Evolutionary conservation across 1,140 invertebrate genomes (phyloP).

Genomic region (Thaumatotibia leucotreta): DNA sequence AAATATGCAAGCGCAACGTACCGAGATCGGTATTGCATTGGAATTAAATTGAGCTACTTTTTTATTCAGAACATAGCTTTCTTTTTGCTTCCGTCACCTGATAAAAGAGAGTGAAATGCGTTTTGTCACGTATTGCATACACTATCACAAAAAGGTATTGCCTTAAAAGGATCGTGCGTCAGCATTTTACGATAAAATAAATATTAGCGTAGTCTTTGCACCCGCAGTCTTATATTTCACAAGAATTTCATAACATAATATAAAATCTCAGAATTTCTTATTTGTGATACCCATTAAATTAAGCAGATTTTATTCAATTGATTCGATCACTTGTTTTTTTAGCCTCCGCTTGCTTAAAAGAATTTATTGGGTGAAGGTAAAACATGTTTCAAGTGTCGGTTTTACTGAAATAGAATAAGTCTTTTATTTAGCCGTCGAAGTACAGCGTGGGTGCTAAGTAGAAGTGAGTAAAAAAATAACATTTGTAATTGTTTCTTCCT

Average conservation of each 20-base stretch:
- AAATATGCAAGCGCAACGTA: background rate
- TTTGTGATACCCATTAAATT: too few relatives aligned
- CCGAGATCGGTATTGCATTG: background rate
- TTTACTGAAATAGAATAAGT: too few relatives aligned
- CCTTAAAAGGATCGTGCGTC: background rate
- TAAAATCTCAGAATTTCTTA: background rate
- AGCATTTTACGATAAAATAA: background rate
- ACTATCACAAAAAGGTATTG: slow-evolving; percentile 3
- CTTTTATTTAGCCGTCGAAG: too few relatives aligned
- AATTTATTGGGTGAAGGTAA: too few relatives aligned
- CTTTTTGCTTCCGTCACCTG: background rate
- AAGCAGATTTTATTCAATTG: too few relatives aligned
- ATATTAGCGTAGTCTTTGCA: background rate
- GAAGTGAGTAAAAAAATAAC: too few relatives aligned
- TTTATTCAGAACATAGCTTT: background rate
- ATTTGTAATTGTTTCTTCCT: too few relatives aligned
- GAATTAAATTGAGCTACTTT: background rate
- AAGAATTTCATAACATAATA: background rate
- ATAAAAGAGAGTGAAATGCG: background rate
- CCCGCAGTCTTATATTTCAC: background rate
- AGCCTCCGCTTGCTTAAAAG: too few relatives aligned
- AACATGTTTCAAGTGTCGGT: too few relatives aligned
- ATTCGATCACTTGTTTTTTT: too few relatives aligned
- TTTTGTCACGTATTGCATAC: slow-evolving; percentile 10
- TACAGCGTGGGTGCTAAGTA: too few relatives aligned